A percentile compares a stretch with the other conserved stretches of the same genome.
Conservation (phyloP, 2,888 invertebrate species). For the Sipha maydis region DNA sequence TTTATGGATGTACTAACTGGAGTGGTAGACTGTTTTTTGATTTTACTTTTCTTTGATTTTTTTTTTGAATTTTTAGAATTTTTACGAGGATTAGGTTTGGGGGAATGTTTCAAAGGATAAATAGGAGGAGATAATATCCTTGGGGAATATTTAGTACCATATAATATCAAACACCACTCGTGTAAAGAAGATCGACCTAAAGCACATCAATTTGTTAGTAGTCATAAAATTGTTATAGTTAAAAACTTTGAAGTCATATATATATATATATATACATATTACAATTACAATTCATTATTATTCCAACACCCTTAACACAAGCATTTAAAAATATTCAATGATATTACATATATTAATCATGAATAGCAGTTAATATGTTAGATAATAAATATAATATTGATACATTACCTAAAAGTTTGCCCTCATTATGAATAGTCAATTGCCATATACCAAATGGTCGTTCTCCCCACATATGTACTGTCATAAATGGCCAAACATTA, state of each 20-base stretch:
- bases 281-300: not conserved
- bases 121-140: slow-evolving; percentile 63
- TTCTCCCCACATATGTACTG: slow-evolving; percentile 99
- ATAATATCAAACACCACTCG: slow-evolving; percentile 93
- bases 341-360: not conserved
- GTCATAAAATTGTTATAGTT: slow-evolving; percentile 32
- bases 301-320: not conserved
- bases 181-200: slow-evolving; percentile 88
- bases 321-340: slow-evolving; percentile 22
- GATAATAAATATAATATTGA: slow-evolving; percentile 67
- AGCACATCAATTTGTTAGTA: slow-evolving; percentile 54
- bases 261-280: not conserved
- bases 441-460: slow-evolving; percentile 93
- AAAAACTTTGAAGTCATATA: not conserved
- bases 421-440: slow-evolving; percentile 95
- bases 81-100: slow-evolving; percentile 61
- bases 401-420: slow-evolving; percentile 80
- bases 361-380: not conserved
- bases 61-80: slow-evolving; percentile 69
- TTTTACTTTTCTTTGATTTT: slow-evolving; percentile 68
- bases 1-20: slow-evolving; percentile 65
- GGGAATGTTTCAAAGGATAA: slow-evolving; percentile 63
- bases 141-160: slow-evolving; percentile 80
- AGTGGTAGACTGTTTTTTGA: slow-evolving; percentile 70
- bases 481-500: slow-evolving; percentile 99